Evolutionary conservation across 2,888 invertebrate species (phyloP).

Genomic region (Protula sp.): DNA sequence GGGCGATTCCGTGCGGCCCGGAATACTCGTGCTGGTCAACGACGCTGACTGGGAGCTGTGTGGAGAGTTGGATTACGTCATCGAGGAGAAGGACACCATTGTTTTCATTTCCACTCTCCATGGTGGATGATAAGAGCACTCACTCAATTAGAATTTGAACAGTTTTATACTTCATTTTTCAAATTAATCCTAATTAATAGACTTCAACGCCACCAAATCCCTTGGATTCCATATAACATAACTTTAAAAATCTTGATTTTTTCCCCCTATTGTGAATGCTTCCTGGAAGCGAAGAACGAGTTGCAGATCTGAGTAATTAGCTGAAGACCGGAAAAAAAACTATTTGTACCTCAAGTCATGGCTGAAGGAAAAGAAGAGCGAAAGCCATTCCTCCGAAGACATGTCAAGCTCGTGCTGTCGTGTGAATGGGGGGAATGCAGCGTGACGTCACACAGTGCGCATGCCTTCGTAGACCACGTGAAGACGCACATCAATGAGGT

Average conservation of each 20-base stretch:
- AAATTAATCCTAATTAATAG: too few relatives aligned
- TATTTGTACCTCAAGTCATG: too few relatives aligned
- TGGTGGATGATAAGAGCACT: conserved; percentile 50
- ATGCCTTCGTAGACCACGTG: conserved; percentile 28
- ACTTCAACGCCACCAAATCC: too few relatives aligned
- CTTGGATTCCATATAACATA: too few relatives aligned
- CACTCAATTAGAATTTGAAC: background rate
- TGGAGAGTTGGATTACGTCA: conserved; percentile 55
- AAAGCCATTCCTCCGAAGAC: conserved; percentile 3
- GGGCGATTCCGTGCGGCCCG: conserved; percentile 65
- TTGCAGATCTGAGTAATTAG: too few relatives aligned
- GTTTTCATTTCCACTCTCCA: conserved; percentile 58
- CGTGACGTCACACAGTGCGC: conserved; percentile 25
- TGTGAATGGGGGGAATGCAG: conserved; percentile 46
- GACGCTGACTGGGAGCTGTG: conserved; percentile 91
- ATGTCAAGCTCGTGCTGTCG: conserved; percentile 17
- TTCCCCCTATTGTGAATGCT: too few relatives aligned
- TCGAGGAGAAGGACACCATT: conserved; percentile 53
- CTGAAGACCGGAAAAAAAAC: too few relatives aligned
- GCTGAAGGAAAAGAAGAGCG: background rate
- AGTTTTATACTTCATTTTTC: too few relatives aligned
- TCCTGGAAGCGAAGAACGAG: too few relatives aligned
- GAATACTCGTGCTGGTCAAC: conserved; percentile 88
- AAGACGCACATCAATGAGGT: conserved; percentile 24
- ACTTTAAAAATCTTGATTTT: too few relatives aligned